Evolutionary conservation across 2,797 vertebrate genomes (phyloP).

Genomic region (Lithobates sylvaticus): DNA sequence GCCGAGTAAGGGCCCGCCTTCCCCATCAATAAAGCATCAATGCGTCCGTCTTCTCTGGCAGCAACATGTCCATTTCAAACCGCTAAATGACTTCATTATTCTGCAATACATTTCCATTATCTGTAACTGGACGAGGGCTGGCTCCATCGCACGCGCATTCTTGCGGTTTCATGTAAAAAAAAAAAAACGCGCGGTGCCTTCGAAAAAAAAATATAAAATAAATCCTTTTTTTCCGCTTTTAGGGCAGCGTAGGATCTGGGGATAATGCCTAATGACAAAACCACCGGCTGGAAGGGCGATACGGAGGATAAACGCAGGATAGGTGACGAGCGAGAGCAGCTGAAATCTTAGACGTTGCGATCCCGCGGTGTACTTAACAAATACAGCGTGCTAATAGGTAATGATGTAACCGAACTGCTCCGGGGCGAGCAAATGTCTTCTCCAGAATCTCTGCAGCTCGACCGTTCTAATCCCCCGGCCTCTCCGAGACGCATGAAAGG

Average conservation of each 20-base stretch:
- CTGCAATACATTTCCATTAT: not conserved
- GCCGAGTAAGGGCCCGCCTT: too few relatives aligned
- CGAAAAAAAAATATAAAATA: not conserved
- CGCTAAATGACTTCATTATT: not conserved
- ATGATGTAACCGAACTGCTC: not conserved
- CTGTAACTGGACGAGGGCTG: not conserved
- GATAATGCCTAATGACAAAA: slow-evolving; percentile 34
- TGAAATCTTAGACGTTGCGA: not conserved
- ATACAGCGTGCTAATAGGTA: not conserved
- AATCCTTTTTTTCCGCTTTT: slow-evolving; percentile 31
- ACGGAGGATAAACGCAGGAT: not conserved
- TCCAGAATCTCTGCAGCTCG: not conserved
- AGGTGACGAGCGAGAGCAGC: not conserved
- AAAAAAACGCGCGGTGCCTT: not conserved
- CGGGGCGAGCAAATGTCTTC: not conserved
- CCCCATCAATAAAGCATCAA: too few relatives aligned
- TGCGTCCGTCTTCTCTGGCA: too few relatives aligned
- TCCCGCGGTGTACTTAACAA: not conserved
- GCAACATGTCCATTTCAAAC: too few relatives aligned
- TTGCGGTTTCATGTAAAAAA: not conserved
- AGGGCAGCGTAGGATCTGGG: slow-evolving; percentile 1
- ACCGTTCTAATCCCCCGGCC: not conserved
- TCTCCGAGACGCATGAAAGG: not conserved
- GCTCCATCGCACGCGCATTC: not conserved
- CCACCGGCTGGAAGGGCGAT: slow-evolving; percentile 10